Evolutionary conservation across 2,888 invertebrate species (phyloP), one percentile per base, ranked within the genome.

Genomic region (Eupithecia subumbrata): DNA sequence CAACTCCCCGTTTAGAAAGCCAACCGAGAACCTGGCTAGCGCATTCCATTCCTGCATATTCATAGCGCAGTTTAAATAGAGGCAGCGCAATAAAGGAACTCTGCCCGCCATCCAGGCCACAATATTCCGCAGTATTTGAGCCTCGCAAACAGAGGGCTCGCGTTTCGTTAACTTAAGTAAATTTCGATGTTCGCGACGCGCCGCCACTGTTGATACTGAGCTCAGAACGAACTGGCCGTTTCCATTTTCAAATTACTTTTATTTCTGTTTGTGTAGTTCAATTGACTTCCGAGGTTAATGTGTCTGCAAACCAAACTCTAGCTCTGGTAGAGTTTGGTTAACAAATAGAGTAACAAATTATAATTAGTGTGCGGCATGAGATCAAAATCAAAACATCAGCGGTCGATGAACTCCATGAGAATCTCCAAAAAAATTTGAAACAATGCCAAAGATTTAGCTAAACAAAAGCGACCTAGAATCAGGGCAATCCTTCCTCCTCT

Each of bases 131-230:
- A 81, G 86, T 93, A 89, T 92, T 93, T 92, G 93, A 89, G 90
- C 90, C 90, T 86, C 84, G 91, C 91, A 94, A 94, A 95, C 91
- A 94, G 92, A 90, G 93, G 93, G 92, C 91, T 91, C 90, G 91
- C 91, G 90, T 91, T 93, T 92, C 91, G 92, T 92, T 94, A 93
- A 93, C 93, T 92, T 94, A 94, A 95, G 94, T 95, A 95, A 94
- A 94, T 95, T 95, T 93, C 93, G 90, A 92, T 95, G 94, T 95
- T 92, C 91, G 88, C 90, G 85, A 83, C 84, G 85, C 86, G 84
- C 85, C 88, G 88, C 89, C 90, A 86, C 88, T 89, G 91, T 89
- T 90, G 89, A 88, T 88, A 85, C 86, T 84, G 86, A 86, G 87
- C 85, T 83, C 80, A 74, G 75, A 82, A 79, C 77, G 79, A 82